These are phyloP conservation scores for Brachyopa scutellaris DNA, from an alignment of 2,888 invertebrate genomes.

Conservation along the genomic window DNA sequence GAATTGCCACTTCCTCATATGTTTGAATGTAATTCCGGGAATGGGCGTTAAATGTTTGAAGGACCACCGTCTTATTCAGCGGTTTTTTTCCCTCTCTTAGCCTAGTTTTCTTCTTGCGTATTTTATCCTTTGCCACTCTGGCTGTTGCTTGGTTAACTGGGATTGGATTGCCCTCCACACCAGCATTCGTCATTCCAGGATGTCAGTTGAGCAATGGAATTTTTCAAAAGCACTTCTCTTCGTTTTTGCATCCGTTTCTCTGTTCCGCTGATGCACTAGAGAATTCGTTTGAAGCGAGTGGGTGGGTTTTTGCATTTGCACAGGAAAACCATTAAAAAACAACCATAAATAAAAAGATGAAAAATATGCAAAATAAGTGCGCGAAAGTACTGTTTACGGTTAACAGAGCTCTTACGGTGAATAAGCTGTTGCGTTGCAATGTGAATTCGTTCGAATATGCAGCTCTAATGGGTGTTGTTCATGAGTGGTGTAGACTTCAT, in stretches of 20 bases:
- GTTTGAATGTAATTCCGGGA: slow-evolving; percentile 47
- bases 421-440: slow-evolving; percentile 52
- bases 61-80: slow-evolving; percentile 20
- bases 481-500: background rate
- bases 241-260: background rate
- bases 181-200: slow-evolving; percentile 34
- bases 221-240: slow-evolving; percentile 5
- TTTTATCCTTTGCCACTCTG: background rate
- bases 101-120: background rate
- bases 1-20: slow-evolving; percentile 49
- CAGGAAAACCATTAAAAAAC: background rate
- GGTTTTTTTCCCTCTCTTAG: no score
- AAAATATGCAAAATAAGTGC: slow-evolving; percentile 46
- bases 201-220: slow-evolving; percentile 56
- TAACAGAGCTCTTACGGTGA: slow-evolving; percentile 19
- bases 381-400: slow-evolving; percentile 34
- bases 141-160: background rate
- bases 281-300: background rate
- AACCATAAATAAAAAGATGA: background rate
- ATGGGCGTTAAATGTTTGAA: slow-evolving; percentile 36
- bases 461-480: background rate
- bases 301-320: background rate
- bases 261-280: slow-evolving; percentile 4
- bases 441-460: background rate
- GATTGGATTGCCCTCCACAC: slow-evolving; percentile 31